Conservation (phyloP, 2,113 vertebrate species). For the Brachyhypopomus occidentalis region DNA sequence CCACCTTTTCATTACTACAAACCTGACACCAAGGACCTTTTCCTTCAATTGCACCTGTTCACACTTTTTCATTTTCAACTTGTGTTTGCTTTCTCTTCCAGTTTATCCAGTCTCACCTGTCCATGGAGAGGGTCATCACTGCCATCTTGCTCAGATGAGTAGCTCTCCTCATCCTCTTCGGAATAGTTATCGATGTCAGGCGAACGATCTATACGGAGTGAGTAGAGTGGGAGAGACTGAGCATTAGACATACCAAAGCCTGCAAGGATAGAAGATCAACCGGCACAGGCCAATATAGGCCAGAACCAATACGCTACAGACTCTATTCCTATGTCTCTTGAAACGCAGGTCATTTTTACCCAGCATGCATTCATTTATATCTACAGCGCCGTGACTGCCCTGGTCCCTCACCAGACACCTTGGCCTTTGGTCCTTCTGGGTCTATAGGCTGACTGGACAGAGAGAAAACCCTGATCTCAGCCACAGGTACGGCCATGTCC, state of each 20-base stretch:
- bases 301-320: not conserved
- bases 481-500: conserved; percentile 84
- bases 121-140: conserved; percentile 88
- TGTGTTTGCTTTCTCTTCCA: not conserved
- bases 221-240: not conserved
- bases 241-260: not conserved
- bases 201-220: conserved; percentile 79
- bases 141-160: conserved; percentile 90
- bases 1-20: no score
- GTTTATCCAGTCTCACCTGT: conserved; percentile 69
- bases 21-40: no score
- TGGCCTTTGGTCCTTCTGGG: conserved; percentile 87
- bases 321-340: no score
- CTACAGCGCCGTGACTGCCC: not conserved
- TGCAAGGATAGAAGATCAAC: not conserved
- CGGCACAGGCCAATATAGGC: not conserved
- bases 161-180: conserved; percentile 92
- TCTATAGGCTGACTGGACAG: conserved; percentile 92
- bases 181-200: conserved; percentile 93
- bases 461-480: conserved; percentile 87
- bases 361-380: not conserved
- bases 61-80: conserved; percentile 5
- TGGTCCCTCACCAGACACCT: conserved; percentile 79
- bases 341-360: not conserved
- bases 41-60: not conserved